Base-by-base conservation (phyloP, 2,888 invertebrate species). In the Dichetophora obliterata region DNA sequence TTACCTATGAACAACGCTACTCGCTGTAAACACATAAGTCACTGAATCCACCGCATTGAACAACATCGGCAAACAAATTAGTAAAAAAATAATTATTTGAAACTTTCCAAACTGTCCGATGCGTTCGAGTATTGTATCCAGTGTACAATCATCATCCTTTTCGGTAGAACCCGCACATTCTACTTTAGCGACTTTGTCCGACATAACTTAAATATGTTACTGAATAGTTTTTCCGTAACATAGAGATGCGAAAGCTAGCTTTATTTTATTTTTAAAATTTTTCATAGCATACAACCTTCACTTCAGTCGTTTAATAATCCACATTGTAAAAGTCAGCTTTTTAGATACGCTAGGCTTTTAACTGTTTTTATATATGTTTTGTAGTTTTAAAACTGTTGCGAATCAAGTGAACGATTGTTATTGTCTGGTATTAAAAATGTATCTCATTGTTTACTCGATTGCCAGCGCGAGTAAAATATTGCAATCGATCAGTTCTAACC, bases 11-110 rank as follows among this genome's bases (percentile, higher is more conserved):
- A 91, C 91, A 22, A 94, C 89, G 78, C 92, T 91, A 75, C 92
- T 92, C 0, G 94, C 93, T 0, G 94, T 93, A 86, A 95, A 95
- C 76, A 94, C 92, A 83, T 92, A 95, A 65, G 93, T 92, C 80
- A 93, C 91, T 82, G 92, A 91, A 84, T 91, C 92, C 79, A 92
- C 91, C 0, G 93, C 92, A 2, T 93, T 92, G 86, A 93, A 91
- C 76, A 93, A 89, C 81, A 93, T 90, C 0, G 93, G 93, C 43
- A 94, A 78, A 76, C 92, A 90, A 63, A 94, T 91, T 77, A 94
- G 86, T 52, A 90, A 75, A 78, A 93, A 91, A 79, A 92, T 92
- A 37, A 90, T 84, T 27, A 91, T 83, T 88, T 94, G 95, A 86
- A 92, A 94, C 80, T 90, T 90, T n/a, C 93, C 93, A 80, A 93